These are phyloP conservation scores for Synergus itoensis DNA, from an alignment of 2,888 invertebrate species.

Conservation along the genomic window DNA sequence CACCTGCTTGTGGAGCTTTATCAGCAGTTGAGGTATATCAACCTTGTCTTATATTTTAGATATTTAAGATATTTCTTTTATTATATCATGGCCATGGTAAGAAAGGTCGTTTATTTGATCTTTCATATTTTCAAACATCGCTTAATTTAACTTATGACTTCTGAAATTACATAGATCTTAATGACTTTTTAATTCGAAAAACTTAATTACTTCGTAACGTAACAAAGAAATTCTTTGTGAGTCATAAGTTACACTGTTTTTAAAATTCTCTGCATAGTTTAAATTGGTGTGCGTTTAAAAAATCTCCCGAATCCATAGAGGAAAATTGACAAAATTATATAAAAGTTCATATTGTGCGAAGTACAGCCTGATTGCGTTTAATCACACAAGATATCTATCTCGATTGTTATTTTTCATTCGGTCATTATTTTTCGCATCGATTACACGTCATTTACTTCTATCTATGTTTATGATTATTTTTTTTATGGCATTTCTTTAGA, in stretches of 20 bases:
- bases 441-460: not conserved
- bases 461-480: too few relatives aligned
- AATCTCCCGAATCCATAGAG: not conserved
- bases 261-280: not conserved
- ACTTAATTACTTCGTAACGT: not conserved
- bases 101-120: not conserved
- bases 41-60: not conserved
- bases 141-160: too few relatives aligned
- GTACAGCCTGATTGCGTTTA: slow-evolving; percentile 4
- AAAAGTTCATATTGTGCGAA: slow-evolving; percentile 1
- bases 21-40: slow-evolving; percentile 83
- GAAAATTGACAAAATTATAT: not conserved
- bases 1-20: slow-evolving; percentile 89
- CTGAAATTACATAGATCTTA: too few relatives aligned
- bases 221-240: not conserved
- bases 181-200: not conserved
- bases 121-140: not conserved
- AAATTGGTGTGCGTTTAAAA: not conserved
- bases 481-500: too few relatives aligned
- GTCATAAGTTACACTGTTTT: not conserved
- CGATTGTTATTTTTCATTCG: slow-evolving; percentile 17
- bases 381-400: slow-evolving; percentile 22
- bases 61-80: not conserved
- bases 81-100: not conserved
- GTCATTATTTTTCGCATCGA: not conserved